Base-by-base conservation (phyloP, 2,888 invertebrate genomes). In the Volucella inanis region DNA sequence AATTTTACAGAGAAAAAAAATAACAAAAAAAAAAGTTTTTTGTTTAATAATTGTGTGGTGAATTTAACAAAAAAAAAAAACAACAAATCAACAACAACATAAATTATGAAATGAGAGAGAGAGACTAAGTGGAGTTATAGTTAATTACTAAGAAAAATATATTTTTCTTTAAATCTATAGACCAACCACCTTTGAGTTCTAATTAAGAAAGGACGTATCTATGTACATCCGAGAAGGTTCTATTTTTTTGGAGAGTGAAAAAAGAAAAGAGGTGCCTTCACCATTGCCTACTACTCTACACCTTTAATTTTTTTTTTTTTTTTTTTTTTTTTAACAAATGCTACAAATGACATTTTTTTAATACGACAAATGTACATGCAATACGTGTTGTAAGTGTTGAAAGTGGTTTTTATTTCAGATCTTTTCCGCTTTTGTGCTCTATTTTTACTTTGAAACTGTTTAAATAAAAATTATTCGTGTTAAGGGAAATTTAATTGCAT, bases 31-130 rank as follows among this genome's bases (percentile, higher is more conserved):
- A 77, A 78, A 68, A 59, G 87, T 87, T 88, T 88, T 87, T 87
- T 87, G 88, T 70, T 82, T 67, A 75, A 70, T 57, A 67, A 75
- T 87, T 90, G 89, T 89, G 89, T 87, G 85, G 79, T 87, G 68
- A 78, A 57, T 65, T 80, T 70, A 39, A 39, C 54, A 67, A 76
- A 55, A 65, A 80, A 57, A 64, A 65, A 65, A 55, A 57, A 54
- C 0, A 31, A 31, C 31, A 31, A 31, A 31, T 31, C 31, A 49
- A 14, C 38, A 55, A 43, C 39, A 61, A 39, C 80, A 59, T 79
- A 74, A 78, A 84, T 85, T 88, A 79, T 79, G 74, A 71, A 75
- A 67, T 75, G 84, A 67, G 68, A 68, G 84, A 67, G 68, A 68
- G 43, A 55, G 6, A 31, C 80, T 88, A 80, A 31, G 45, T 78